A percentile compares a stretch with the other conserved stretches of the same genome.
These are phyloP conservation scores for roundworm (Caenorhabditis elegans) DNA, from an alignment of 1,140 invertebrate genomes.

Conservation along the genomic window WBcel235 BX284606.5:6720501-6721000, in stretches of 20 bases:
- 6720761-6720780: constrained; percentile 79
- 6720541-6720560: constrained; percentile 69
- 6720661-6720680: constrained; percentile 82
- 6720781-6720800: constrained; percentile 79
- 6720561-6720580: constrained; percentile 76
- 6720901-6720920: constrained; percentile 38
- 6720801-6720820: not conserved
- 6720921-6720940: constrained; percentile 34
- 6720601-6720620: constrained; percentile 85
- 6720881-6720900: constrained; percentile 48
- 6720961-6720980: constrained; percentile 69
- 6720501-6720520: not conserved
- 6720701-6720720: constrained; percentile 82
- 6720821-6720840: not conserved
- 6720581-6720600: constrained; percentile 74
- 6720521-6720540: too few species aligned
- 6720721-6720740: constrained; percentile 85
- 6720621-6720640: constrained; percentile 81
- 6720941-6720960: not conserved
- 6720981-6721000: constrained; percentile 76
- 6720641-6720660: constrained; percentile 84
- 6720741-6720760: constrained; percentile 85
- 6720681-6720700: constrained; percentile 73
- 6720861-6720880: constrained; percentile 71
- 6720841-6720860: constrained; percentile 76